A percentile compares a stretch with the other conserved stretches of the same genome.
Conservation (phyloP, 2,797 vertebrate genomes). For the Gastrophryne carolinensis region DNA sequence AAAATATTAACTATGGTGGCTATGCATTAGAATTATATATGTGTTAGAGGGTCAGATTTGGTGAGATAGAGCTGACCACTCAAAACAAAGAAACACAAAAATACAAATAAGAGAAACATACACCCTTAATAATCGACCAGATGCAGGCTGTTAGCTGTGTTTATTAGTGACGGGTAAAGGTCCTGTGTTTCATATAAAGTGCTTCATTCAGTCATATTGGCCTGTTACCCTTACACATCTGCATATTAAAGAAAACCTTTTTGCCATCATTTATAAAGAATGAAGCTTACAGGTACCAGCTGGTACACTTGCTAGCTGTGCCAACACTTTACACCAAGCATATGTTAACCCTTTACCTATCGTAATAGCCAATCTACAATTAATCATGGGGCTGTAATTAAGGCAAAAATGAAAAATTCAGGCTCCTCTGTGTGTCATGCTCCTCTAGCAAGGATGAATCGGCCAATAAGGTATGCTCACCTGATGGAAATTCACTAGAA, state of each 20-base stretch:
- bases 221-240: neutral
- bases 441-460: too few species aligned
- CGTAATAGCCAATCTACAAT: constrained; percentile 44
- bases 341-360: constrained; percentile 43
- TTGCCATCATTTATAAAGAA: neutral
- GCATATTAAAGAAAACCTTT: neutral
- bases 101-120: neutral
- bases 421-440: too few species aligned
- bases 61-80: too few species aligned
- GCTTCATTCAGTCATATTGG: neutral
- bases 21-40: too few species aligned
- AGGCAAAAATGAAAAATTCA: constrained; percentile 19
- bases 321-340: constrained; percentile 36
- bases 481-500: too few species aligned
- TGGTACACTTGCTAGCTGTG: constrained; percentile 34
- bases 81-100: too few species aligned
- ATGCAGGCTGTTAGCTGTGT: neutral
- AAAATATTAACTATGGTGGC: too few species aligned
- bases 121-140: neutral
- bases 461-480: too few species aligned
- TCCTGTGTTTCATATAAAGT: neutral
- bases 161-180: neutral
- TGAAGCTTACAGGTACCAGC: constrained; percentile 31
- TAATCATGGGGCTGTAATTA: constrained; percentile 40
- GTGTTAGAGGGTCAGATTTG: too few species aligned